Conservation (phyloP, 1,140 invertebrate genomes). For the Aplysia californica region DNA sequence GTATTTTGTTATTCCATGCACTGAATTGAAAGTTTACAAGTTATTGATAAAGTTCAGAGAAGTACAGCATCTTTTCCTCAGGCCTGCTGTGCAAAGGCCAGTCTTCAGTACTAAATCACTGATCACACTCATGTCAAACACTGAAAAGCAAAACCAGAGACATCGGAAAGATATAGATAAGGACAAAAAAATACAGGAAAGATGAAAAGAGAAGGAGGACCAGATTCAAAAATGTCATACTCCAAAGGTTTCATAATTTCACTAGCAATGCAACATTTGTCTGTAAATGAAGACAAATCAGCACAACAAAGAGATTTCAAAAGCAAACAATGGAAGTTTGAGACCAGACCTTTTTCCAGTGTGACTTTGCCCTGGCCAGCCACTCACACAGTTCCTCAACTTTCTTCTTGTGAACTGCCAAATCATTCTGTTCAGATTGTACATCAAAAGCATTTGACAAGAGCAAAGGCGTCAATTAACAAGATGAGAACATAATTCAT, state of each 20-base stretch:
- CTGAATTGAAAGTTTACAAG: background rate
- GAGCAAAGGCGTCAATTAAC: too few relatives aligned
- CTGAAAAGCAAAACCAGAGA: background rate
- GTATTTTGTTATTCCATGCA: background rate
- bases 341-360: background rate
- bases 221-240: background rate
- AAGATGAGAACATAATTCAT: too few relatives aligned
- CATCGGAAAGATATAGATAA: background rate
- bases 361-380: conserved; percentile 31
- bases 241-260: background rate
- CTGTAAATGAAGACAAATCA: background rate
- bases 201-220: background rate
- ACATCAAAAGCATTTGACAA: too few relatives aligned
- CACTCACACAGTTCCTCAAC: conserved; percentile 57
- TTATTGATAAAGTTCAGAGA: background rate
- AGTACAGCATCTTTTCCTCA: too few relatives aligned
- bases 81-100: too few relatives aligned
- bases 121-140: too few relatives aligned
- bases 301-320: background rate
- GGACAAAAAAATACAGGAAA: background rate
- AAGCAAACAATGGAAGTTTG: too few relatives aligned
- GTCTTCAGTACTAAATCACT: too few relatives aligned
- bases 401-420: conserved; percentile 67
- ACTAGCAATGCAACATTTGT: background rate
- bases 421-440: too few relatives aligned